Base-by-base conservation (phyloP, 2,888 invertebrate species). In the Epirrhoe tristata region DNA sequence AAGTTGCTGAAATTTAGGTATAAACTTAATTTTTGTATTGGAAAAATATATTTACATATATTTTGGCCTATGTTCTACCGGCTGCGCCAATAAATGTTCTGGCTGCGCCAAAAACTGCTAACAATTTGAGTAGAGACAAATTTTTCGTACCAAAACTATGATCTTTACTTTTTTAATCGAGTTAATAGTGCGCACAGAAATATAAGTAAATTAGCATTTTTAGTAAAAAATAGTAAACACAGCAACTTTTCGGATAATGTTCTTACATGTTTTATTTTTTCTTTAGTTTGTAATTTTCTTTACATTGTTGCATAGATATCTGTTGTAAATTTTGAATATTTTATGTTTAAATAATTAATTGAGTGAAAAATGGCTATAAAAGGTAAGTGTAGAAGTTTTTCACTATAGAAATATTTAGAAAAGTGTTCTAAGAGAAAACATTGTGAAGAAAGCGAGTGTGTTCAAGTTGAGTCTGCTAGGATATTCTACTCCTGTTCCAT, bases 1-100 rank as follows among this genome's bases (percentile, higher is more conserved):
- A 79, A 79, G 78, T 73, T 78, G 76, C 66, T 51, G 14, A 46
- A 36, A 36, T 54, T 10, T 48, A 31, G 36, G 10, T 8, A 10
- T 2, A 36, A 36, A 8, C 16, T 7, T n/a, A n/a, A 51, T 52
- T 53, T 59, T 16, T 48, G 3, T 0, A 50, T 34, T 17, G 53
- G 14, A 12, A 8, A 10, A 36, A 36, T 7, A 36, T 36, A 12
- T 12, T 12, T 10, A 2, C 12, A 43, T 1, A 43, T 12, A 1
- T 5, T 12, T 3, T 5, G 39, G 39, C 4, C 12, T 5, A 43
- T 5, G 39, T 4, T 24, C 12, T 43, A 43, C 39, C 12, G 39
- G 39, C 12, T 43, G 39, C 39, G 39, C 39, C 39, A 43, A 12
- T 12, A 43, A 43, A 12, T 4, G 4, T 43, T 12, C 12, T 0